Evolutionary conservation across 2,888 invertebrate genomes (phyloP), one percentile per base, ranked within the genome.

Genomic region (Synanthedon vespiformis): DNA sequence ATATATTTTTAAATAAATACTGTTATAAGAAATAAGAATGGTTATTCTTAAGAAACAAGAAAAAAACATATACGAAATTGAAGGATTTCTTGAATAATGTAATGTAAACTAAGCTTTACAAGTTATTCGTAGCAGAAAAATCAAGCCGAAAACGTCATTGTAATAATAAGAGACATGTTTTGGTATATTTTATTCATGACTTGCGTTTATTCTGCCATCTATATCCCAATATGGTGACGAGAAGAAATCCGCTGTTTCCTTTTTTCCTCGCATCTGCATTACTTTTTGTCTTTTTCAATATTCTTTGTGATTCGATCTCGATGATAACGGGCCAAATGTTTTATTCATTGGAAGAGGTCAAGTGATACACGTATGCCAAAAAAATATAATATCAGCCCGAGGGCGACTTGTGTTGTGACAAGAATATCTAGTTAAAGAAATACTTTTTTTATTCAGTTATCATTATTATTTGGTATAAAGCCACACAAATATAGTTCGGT

Each of bases 301-400:
- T 58, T 55, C 57, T 48, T 49, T 52, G 47, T 50, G 54, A 52
- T 18, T 16, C 48, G 44, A 47, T 50, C 40, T 47, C 55, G 54
- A 57, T 55, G 58, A 61, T 67, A 62, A 63, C 58, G 59, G 61
- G 61, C 63, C 61, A 61, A 65, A 71, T 71, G 65, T 69, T 65
- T 70, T 70, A 71, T 71, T 70, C 70, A 71, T 70, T 52, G 52
- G 3, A 44, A 51, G 53, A 61, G 66, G 66, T 65, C 65, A 70
- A 60, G 55, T 56, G 58, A 54, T 61, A 58, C 60, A 55, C 53
- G 58, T 56, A 59, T 56, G 55, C 57, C 55, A 54, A 58, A 61
- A 62, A 65, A 67, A 62, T 57, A 61, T 60, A 63, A 63, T 62
- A 63, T 60, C 44, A 13, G 50, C 27, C 57, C 55, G 55, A 55